Conservation (phyloP, 2,888 invertebrate species). For the Drosophila anomelani region DNA sequence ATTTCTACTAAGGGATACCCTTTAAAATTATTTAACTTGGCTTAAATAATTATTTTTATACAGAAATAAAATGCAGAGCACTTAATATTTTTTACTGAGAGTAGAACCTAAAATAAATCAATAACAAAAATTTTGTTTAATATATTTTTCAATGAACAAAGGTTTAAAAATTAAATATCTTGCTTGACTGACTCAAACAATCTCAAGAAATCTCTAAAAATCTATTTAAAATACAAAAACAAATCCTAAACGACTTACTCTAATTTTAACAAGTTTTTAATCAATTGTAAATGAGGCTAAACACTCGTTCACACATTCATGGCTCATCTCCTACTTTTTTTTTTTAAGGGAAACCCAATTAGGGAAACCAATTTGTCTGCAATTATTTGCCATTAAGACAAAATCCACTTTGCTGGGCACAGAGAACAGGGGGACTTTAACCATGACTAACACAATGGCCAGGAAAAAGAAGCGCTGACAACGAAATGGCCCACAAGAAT, state of each 20-base stretch:
- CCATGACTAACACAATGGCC: conserved; percentile 52
- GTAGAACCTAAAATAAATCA: not conserved
- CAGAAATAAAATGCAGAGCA: not conserved
- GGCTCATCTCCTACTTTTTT: conserved; percentile 3
- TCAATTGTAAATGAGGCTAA: conserved; percentile 8
- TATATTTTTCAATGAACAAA: not conserved
- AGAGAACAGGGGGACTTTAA: conserved; percentile 2
- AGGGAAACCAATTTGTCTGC: conserved; percentile 60
- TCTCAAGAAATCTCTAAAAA: not conserved
- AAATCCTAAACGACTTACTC: not conserved
- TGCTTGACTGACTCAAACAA: not conserved
- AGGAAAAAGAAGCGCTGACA: conserved; percentile 34
- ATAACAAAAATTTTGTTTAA: too few species aligned
- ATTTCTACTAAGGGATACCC: not conserved
- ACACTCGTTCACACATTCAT: not conserved
- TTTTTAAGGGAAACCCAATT: conserved; percentile 42
- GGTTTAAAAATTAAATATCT: not conserved
- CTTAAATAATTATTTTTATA: not conserved
- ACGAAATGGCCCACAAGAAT: conserved; percentile 41
- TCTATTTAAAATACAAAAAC: not conserved
- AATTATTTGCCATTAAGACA: conserved; percentile 69
- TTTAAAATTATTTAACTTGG: not conserved
- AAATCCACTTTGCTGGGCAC: conserved; percentile 37
- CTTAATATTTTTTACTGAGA: not conserved
- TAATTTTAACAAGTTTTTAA: not conserved